These are phyloP conservation scores for Chaetura pelagica DNA, from an alignment of 2,113 vertebrate genomes.

Conservation along the genomic window DNA sequence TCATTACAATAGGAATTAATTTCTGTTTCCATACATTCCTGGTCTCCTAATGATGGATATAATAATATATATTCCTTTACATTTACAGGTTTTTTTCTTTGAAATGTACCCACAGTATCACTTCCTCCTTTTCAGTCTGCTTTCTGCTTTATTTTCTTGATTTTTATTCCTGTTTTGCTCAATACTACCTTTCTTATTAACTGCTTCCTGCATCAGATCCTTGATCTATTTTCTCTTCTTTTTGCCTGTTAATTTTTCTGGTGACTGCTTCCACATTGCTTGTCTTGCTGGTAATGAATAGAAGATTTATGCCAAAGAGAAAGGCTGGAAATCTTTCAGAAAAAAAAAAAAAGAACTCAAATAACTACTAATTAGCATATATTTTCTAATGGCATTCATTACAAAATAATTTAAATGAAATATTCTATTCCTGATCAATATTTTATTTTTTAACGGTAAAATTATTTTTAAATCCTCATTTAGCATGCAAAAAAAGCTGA, in stretches of 20 bases:
- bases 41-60: not conserved
- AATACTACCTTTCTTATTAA: not conserved
- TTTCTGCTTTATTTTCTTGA: not conserved
- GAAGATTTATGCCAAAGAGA: not conserved
- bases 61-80: not conserved
- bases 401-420: not conserved
- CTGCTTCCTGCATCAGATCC: not conserved
- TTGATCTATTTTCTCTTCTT: not conserved
- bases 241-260: not conserved
- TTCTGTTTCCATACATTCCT: not conserved
- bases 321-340: not conserved
- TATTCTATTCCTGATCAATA: not conserved
- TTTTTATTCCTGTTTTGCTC: not conserved
- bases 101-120: not conserved
- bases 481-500: not conserved
- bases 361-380: not conserved
- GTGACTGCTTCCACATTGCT: not conserved
- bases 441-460: not conserved
- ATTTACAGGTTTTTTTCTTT: not conserved
- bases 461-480: not conserved
- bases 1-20: not conserved
- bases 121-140: not conserved
- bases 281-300: not conserved
- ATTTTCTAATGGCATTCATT: not conserved
- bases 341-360: not conserved